Evolutionary conservation across 2,888 invertebrate genomes (phyloP).

Genomic region (Dicyrtoma fusca): DNA sequence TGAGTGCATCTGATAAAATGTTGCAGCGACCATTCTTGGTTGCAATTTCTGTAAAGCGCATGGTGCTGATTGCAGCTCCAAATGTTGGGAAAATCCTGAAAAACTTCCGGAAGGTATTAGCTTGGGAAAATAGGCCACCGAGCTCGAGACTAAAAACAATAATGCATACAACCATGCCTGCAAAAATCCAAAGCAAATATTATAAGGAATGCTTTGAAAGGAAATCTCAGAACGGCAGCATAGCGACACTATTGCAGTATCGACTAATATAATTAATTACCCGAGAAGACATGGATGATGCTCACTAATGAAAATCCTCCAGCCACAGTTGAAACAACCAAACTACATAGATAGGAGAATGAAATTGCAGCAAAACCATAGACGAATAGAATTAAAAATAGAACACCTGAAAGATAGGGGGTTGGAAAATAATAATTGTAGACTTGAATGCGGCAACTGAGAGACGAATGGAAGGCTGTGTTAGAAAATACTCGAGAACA

Average conservation of each 20-base stretch:
- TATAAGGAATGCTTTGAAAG: background rate
- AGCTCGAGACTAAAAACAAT: constrained; percentile 42
- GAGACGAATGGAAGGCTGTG: too few relatives aligned
- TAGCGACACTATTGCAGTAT: too few relatives aligned
- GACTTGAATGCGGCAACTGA: too few relatives aligned
- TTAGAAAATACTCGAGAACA: too few relatives aligned
- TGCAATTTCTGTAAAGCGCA: constrained; percentile 48
- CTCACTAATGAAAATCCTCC: constrained; percentile 62
- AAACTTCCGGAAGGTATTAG: constrained; percentile 16
- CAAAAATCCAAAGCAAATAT: constrained; percentile 14
- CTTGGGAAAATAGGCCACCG: background rate
- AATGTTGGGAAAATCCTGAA: constrained; percentile 52
- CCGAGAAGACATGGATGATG: constrained; percentile 58
- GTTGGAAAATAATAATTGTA: background rate
- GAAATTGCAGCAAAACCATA: constrained; percentile 69
- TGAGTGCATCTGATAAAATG: constrained; percentile 42
- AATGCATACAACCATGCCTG: constrained; percentile 46
- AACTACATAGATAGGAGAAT: constrained; percentile 68
- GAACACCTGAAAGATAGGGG: constrained; percentile 60
- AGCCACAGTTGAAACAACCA: constrained; percentile 62
- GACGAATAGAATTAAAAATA: constrained; percentile 63
- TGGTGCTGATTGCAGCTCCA: constrained; percentile 47
- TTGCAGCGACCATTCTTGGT: constrained; percentile 50
- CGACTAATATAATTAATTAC: constrained; percentile 27
- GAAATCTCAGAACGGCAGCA: too few relatives aligned